Conservation (phyloP, 2,888 invertebrate genomes). For the Helicoverpa assulta region DNA sequence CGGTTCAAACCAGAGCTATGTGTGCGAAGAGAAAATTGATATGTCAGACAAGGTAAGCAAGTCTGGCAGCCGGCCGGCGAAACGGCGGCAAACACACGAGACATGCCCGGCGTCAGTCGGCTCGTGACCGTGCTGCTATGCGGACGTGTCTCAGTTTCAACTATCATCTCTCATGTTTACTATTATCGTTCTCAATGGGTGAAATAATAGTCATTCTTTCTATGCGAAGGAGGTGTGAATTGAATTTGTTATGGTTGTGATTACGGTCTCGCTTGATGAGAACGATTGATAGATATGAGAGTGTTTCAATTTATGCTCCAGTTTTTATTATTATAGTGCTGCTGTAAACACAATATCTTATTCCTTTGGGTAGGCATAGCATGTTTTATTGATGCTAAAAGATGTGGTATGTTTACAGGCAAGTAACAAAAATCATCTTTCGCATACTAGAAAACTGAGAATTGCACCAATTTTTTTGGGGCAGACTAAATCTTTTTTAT, state of each 20-base stretch:
- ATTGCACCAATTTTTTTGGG: no score
- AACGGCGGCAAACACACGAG: conserved; percentile 53
- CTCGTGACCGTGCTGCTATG: conserved; percentile 51
- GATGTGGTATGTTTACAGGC: not conserved
- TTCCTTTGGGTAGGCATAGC: conserved; percentile 1
- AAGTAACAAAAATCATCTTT: not conserved
- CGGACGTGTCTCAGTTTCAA: conserved; percentile 42
- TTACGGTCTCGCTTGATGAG: conserved; percentile 52
- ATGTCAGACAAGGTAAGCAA: conserved; percentile 86
- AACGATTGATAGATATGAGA: conserved; percentile 48
- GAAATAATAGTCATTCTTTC: conserved; percentile 40
- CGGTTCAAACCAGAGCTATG: conserved; percentile 67
- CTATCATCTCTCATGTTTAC: conserved; percentile 31
- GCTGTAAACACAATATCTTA: conserved; percentile 17
- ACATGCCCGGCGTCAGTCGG: conserved; percentile 50
- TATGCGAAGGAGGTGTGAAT: conserved; percentile 63
- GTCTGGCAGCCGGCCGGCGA: conserved; percentile 67
- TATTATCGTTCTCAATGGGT: conserved; percentile 35
- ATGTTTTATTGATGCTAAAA: conserved; percentile 3
- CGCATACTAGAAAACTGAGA: no score
- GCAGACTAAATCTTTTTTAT: no score
- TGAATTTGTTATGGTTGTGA: conserved; percentile 64
- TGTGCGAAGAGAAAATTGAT: conserved; percentile 83
- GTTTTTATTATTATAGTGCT: conserved; percentile 26
- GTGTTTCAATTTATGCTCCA: conserved; percentile 38